A percentile compares a stretch with the other conserved stretches of the same genome.
Evolutionary conservation across 2,113 vertebrate species (phyloP).

Genomic region (Ceratotherium simum): DNA sequence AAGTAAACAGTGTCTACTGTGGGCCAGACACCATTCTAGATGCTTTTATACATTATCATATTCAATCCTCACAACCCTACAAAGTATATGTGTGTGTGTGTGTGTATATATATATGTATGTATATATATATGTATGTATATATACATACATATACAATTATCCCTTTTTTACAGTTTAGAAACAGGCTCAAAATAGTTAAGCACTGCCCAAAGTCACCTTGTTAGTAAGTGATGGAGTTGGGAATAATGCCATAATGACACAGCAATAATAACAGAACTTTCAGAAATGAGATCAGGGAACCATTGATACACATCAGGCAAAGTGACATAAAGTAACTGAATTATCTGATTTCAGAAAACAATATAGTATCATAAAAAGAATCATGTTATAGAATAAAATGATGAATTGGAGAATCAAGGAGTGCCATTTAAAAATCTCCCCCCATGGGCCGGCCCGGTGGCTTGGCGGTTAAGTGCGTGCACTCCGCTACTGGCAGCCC

Average conservation of each 20-base stretch:
- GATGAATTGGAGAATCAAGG: background rate
- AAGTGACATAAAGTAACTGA: slow-evolving; percentile 6
- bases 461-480: too few species aligned
- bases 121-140: background rate
- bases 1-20: background rate
- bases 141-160: background rate
- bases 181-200: slow-evolving; percentile 21
- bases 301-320: background rate
- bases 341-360: slow-evolving; percentile 38
- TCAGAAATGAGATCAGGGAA: background rate
- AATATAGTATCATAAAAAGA: background rate
- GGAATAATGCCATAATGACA: background rate
- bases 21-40: background rate
- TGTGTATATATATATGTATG: background rate
- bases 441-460: too few species aligned
- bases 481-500: too few species aligned
- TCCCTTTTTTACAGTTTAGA: background rate
- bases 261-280: background rate
- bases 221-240: background rate
- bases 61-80: background rate
- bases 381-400: background rate
- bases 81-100: background rate
- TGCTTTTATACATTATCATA: slow-evolving; percentile 7
- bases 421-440: background rate
- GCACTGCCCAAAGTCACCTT: background rate